Evolutionary conservation across 2,113 vertebrate species (phyloP), one percentile per base, ranked within the genome.

Genomic region (Takifugu flavidus): DNA sequence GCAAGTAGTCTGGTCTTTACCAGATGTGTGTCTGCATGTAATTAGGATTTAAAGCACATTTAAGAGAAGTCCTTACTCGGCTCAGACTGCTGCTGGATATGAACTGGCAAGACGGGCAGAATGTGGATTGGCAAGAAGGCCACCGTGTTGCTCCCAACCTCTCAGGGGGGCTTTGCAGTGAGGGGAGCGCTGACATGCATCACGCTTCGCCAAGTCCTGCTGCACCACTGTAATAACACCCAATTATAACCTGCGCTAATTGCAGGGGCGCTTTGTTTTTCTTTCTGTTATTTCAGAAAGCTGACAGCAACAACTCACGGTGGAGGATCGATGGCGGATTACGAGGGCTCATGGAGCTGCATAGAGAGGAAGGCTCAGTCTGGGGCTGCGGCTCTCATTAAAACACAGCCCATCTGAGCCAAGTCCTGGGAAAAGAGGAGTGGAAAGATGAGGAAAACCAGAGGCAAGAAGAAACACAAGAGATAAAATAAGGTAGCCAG

Each of bases 291-390:
- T 88, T 90, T 82, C 81, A 67, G 73, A 86, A 88, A 87, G 88
- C 88, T 88, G 87, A 91, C 86, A 86, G 88, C 86, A 89, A 90
- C 87, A 89, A 88, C 87, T 90, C 85, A 88, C 74, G 70, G 86
- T 77, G 75, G 34, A 39, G 87, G 87, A 91, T 91, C 89, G 87
- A 90, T 90, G 89, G 77, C 70, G 88, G 90, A 91, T 91, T 91
- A 91, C 78, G 72, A 86, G 83, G 47, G 80, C 85, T 87, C 88
- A 88, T 91, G 89, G 88, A 84, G 86, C 85, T 86, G 90, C 89
- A 90, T 90, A 88, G 88, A 85, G 84, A 87, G 65, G 73, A 87
- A 80, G 80, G 87, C 86, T 90, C 84, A 88, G 80, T 69, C 71
- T 68, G 59, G 63, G 61, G 74, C 82, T 76, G 77, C 58, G 49